Evolutionary conservation across 2,113 vertebrate species (phyloP).

Genomic region (Rattus rattus): DNA sequence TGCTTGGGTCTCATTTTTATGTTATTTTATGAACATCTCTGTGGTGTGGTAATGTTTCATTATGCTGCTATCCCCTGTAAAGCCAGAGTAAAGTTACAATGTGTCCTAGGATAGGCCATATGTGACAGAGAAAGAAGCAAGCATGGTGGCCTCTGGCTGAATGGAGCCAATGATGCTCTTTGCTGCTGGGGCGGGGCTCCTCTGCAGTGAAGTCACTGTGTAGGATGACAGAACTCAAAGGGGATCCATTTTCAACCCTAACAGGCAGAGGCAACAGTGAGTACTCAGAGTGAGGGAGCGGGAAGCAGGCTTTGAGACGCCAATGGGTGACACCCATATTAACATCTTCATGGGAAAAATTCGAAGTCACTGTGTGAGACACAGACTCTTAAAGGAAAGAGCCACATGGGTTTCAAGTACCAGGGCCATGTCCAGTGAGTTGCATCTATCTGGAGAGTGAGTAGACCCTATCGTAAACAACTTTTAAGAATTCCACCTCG

Average conservation of each 20-base stretch:
- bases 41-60: not conserved
- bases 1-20: slow-evolving; percentile 41
- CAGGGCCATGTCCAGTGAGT: not conserved
- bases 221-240: not conserved
- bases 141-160: not conserved
- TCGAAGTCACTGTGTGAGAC: not conserved
- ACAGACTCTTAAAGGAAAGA: not conserved
- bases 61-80: not conserved
- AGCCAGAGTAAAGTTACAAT: slow-evolving; percentile 37
- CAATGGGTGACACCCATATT: not conserved
- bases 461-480: slow-evolving; percentile 61
- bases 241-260: not conserved
- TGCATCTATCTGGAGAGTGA: not conserved
- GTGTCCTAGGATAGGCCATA: not conserved
- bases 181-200: not conserved
- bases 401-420: not conserved
- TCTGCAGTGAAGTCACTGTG: too few relatives aligned
- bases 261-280: not conserved
- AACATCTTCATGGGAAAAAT: not conserved
- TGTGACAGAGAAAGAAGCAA: not conserved
- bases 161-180: not conserved
- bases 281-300: not conserved
- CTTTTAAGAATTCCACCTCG: slow-evolving; percentile 65
- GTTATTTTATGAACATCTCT: not conserved
- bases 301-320: not conserved